Base-by-base conservation (phyloP, 1,140 invertebrate genomes). In the Vanessa atalanta region DNA sequence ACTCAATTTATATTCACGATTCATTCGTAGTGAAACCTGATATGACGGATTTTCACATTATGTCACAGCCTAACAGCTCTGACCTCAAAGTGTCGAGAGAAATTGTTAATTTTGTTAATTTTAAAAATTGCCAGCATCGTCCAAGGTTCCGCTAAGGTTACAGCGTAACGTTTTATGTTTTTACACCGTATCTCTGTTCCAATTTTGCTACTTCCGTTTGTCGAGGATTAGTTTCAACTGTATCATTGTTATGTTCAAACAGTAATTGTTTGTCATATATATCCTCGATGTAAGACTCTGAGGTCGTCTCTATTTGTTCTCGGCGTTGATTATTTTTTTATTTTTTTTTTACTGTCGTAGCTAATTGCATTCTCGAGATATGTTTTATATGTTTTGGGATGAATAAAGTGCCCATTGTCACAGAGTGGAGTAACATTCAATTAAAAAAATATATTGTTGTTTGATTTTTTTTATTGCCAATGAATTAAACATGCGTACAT, bases 1-100 rank as follows among this genome's bases (percentile, higher is more conserved):
- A 20, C 65, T 15, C 11, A 11, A 47, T 68, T 68, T 57, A 55
- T 47, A 68, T 68, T 68, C 51, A 31, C 66, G n/a, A 57, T 20
- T 8, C 66, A 47, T 47, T 68, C 50, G 12, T n/a, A 57, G 51
- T 15, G 65, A 67, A 67, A 67, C 48, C n/a, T 53, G 48, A 53
- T 67, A 53, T 51, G 26, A 53, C 8, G n/a, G 14, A 26, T 26
- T 12, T 66, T 9, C 50, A 20, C 23, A 31, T 67, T 67, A 67
- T 37, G n/a, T 53, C 23, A 67, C 23, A 12, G 48, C 15, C 37
- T 26, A 37, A 16, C 15, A 11, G 9, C 37, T 43, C 37, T 43
- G 51, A 16, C 51, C 51, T 55, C 16, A 20, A 20, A 60, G 31
- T 26, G 57, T 60, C 23, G n/a, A 60, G 23, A 60, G 57, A 31